Percentiles rank a stretch among this genome's conserved stretches.
phyloP scores from a whole-genome alignment of 2,888 invertebrate genomes.

The Drosophila meridiana region DNA sequence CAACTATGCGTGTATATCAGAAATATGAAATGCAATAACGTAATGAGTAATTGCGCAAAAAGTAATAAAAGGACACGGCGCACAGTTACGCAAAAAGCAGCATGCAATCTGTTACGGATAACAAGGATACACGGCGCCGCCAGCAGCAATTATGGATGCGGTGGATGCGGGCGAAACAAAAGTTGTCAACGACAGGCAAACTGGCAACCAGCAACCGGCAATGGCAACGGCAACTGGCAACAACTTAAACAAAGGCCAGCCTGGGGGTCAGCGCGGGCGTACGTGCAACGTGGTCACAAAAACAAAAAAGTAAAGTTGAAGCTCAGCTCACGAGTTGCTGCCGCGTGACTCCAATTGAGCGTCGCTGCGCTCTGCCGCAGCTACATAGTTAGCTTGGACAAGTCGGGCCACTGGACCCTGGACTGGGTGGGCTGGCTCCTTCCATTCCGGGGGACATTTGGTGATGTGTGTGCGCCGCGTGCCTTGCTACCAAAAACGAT shows the following conservation, averaged over 20 bases:
- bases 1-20: conserved; percentile 75
- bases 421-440: conserved; percentile 26
- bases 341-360: conserved; percentile 71
- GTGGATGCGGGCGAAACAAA: conserved; percentile 54
- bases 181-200: conserved; percentile 76
- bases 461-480: conserved; percentile 64
- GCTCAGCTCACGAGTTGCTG: conserved; percentile 73
- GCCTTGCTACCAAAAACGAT: conserved; percentile 76
- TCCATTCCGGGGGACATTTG: conserved; percentile 1
- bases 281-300: conserved; percentile 76
- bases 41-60: conserved; percentile 82
- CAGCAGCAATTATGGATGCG: conserved; percentile 62
- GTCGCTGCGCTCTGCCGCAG: conserved; percentile 6
- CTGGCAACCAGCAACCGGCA: conserved; percentile 17
- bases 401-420: conserved; percentile 27
- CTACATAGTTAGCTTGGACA: conserved; percentile 25
- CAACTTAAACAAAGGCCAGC: conserved; percentile 67
- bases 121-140: conserved; percentile 54
- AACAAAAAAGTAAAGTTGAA: conserved; percentile 55
- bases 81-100: conserved; percentile 67
- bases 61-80: conserved; percentile 72
- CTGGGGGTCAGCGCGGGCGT: conserved; percentile 25
- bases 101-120: conserved; percentile 75
- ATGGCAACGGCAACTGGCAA: conserved; percentile 42
- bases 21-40: conserved; percentile 79